These are phyloP conservation scores for Habropoda laboriosa DNA, from an alignment of 1,140 invertebrate species.

Conservation along the genomic window DNA sequence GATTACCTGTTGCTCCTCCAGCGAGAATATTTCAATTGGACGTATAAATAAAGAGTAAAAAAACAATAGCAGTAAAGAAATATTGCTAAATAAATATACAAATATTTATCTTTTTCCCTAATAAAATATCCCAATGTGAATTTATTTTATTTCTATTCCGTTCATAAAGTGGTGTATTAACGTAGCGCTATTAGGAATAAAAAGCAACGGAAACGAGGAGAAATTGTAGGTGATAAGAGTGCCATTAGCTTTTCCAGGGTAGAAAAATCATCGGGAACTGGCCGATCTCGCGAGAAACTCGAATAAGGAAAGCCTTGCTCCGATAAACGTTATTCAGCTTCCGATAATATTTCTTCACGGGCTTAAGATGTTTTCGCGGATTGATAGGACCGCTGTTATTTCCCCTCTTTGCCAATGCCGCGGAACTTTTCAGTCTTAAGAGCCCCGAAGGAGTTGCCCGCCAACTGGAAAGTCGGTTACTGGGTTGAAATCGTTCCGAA, in stretches of 20 bases:
- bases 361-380: conserved; percentile 43
- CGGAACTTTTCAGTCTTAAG: conserved; percentile 55
- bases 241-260: neutral
- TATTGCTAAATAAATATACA: neutral
- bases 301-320: neutral
- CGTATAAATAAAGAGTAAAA: neutral
- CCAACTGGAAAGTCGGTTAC: conserved; percentile 63
- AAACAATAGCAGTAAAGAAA: neutral
- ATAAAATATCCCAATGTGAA: neutral
- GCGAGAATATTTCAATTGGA: neutral
- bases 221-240: neutral
- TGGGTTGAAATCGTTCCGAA: conserved; percentile 54
- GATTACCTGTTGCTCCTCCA: neutral
- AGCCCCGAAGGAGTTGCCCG: conserved; percentile 51
- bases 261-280: neutral
- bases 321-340: conserved; percentile 36
- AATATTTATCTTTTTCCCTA: too few relatives aligned
- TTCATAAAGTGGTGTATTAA: too few relatives aligned
- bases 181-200: neutral
- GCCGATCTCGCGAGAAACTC: neutral
- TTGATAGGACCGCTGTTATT: conserved; percentile 51
- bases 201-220: neutral
- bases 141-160: neutral
- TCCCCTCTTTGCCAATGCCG: conserved; percentile 19
- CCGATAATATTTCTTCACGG: conserved; percentile 41